These are phyloP conservation scores for Philereme vetulata DNA, from an alignment of 2,888 invertebrate species.

Conservation along the genomic window DNA sequence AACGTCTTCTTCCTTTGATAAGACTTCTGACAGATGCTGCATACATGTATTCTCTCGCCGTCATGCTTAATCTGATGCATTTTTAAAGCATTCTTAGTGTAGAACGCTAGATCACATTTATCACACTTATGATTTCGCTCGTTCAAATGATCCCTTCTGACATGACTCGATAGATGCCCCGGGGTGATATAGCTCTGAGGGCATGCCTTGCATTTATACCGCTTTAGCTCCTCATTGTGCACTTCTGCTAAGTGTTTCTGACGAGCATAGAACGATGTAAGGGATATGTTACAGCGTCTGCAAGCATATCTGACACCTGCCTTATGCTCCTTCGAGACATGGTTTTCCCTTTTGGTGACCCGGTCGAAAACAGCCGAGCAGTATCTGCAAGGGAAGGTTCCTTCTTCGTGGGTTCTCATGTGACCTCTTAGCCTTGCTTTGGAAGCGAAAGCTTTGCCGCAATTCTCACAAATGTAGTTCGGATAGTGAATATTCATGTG, in stretches of 20 bases:
- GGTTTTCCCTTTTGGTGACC: slow-evolving; percentile 73
- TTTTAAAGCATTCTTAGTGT: slow-evolving; percentile 80
- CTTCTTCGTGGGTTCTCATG: slow-evolving; percentile 79
- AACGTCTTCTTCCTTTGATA: slow-evolving; percentile 76
- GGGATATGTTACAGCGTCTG: slow-evolving; percentile 67
- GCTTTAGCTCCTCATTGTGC: slow-evolving; percentile 73
- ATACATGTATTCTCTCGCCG: slow-evolving; percentile 78
- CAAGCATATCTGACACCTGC: slow-evolving; percentile 72
- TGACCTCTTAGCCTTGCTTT: slow-evolving; percentile 77
- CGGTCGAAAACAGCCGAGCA: slow-evolving; percentile 70
- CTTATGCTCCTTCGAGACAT: slow-evolving; percentile 76
- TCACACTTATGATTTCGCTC: slow-evolving; percentile 78
- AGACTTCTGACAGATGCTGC: slow-evolving; percentile 77
- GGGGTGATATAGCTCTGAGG: slow-evolving; percentile 78
- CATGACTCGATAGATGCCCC: slow-evolving; percentile 73
- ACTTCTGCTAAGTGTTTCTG: slow-evolving; percentile 77
- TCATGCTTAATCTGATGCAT: slow-evolving; percentile 84
- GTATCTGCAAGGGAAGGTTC: slow-evolving; percentile 69
- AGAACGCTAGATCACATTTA: slow-evolving; percentile 80
- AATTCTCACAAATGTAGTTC: slow-evolving; percentile 78
- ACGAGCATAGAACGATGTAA: slow-evolving; percentile 72
- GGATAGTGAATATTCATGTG: slow-evolving; percentile 82
- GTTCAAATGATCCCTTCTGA: slow-evolving; percentile 71
- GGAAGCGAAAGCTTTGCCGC: slow-evolving; percentile 81
- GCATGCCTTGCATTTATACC: slow-evolving; percentile 77